These are phyloP conservation scores for Amia ocellicauda DNA, from an alignment of 2,113 vertebrate species.

Conservation along the genomic window DNA sequence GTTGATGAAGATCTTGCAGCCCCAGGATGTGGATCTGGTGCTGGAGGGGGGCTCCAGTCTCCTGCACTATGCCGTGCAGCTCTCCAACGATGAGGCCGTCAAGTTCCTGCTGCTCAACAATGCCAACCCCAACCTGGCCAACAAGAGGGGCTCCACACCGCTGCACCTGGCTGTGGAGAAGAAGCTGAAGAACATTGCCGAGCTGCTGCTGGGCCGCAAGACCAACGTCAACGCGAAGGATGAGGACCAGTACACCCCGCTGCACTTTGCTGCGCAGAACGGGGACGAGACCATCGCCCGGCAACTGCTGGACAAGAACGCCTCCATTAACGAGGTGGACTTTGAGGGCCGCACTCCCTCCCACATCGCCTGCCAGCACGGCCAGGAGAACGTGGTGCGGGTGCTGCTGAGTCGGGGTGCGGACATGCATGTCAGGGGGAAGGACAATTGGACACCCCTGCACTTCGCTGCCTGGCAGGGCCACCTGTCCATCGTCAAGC, in stretches of 20 bases:
- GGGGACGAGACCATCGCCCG: constrained; percentile 85
- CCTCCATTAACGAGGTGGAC: constrained; percentile 75
- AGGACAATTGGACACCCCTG: constrained; percentile 86
- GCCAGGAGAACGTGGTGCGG: constrained; percentile 84
- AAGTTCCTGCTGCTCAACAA: constrained; percentile 93
- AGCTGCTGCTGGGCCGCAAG: constrained; percentile 85
- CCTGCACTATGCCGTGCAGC: constrained; percentile 81
- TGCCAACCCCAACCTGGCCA: constrained; percentile 81
- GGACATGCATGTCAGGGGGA: constrained; percentile 69
- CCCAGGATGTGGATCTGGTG: constrained; percentile 90
- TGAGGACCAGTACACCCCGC: constrained; percentile 91
- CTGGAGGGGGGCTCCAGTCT: constrained; percentile 82
- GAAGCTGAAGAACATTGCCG: constrained; percentile 72
- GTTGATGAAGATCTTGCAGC: constrained; percentile 96
- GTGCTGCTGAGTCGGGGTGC: constrained; percentile 81
- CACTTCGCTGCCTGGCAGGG: constrained; percentile 94
- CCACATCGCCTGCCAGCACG: constrained; percentile 92
- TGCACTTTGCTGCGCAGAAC: constrained; percentile 89
- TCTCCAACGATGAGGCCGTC: constrained; percentile 88
- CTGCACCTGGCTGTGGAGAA: constrained; percentile 87
- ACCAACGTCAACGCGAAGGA: constrained; percentile 87
- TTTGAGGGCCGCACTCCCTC: constrained; percentile 86
- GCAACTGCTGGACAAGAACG: constrained; percentile 80
- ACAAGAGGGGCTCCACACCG: constrained; percentile 78
- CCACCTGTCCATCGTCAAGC: constrained; percentile 85